Percentiles rank a stretch among this genome's conserved stretches.
Evolutionary conservation across 2,797 vertebrate species (phyloP).

Genomic region (Acropternis orthonyx): DNA sequence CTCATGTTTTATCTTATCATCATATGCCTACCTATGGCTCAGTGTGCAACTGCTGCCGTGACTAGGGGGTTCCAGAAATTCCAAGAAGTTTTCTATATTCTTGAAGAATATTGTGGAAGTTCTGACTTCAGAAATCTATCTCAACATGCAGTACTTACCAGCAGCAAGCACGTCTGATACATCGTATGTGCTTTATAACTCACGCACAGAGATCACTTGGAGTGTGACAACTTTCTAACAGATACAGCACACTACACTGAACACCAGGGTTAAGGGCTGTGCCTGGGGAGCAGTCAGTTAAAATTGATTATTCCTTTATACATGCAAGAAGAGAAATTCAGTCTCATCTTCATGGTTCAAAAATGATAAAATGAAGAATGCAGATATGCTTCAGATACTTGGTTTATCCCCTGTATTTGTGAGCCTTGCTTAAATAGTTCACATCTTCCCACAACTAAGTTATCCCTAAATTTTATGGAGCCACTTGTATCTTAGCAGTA

Average conservation of each 20-base stretch:
- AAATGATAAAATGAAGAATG: neutral
- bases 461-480: neutral
- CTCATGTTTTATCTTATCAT: neutral
- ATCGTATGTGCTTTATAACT: neutral
- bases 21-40: neutral
- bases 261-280: neutral
- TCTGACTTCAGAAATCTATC: neutral
- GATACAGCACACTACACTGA: neutral
- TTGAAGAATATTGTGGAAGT: neutral
- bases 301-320: neutral
- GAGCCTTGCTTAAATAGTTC: neutral
- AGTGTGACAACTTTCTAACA: neutral
- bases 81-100: neutral
- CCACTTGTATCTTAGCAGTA: neutral
- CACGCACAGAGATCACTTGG: neutral
- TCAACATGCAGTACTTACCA: neutral
- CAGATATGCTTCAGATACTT: neutral
- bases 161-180: neutral
- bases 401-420: neutral
- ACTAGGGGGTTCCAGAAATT: conserved; percentile 45
- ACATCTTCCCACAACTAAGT: neutral
- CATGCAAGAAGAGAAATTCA: neutral
- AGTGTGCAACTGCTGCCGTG: conserved; percentile 12
- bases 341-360: neutral
- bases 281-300: neutral